Evolutionary conservation across 2,113 vertebrate genomes (phyloP), one percentile per base, ranked within the genome.

Genomic region (Zosterops pallidus): DNA sequence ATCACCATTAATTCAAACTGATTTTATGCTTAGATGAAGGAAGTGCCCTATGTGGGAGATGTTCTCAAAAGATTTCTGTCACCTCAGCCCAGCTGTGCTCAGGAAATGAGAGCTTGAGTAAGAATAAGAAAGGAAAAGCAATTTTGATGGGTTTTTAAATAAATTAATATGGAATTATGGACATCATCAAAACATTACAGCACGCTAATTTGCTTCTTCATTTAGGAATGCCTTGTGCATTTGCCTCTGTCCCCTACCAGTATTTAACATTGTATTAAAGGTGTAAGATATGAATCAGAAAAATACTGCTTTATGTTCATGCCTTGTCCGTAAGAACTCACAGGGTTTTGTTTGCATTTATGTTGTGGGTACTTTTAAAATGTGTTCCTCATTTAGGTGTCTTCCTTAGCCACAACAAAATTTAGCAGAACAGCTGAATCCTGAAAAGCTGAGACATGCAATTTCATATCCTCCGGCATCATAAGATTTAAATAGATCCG

Each of bases 331-430:
- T 42, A 37, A 78, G 28, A 84, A 24, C 3, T 65, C 35, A 5
- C 6, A 1, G 0, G 21, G 1, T 0, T 1, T 44, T 39, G 15
- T 70, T 78, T 69, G 67, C 16, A 1, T 60, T 69, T 75, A 31
- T 47, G 69, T 46, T 41, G 39, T 55, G 68, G 4, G 31, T 50
- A 46, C 11, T 53, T 76, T 53, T 71, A 1, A 31, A 56, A 42
- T 39, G 29, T 47, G 29, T 90, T 95, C 76, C 59, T 91, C 56
- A 28, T 86, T 91, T 81, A 15, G 9, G 28, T 91, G n/a, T 79
- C 89, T 88, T 90, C 49, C 56, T 89, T 50, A 84, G 67, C 56
- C 42, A 60, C 5, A 46, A 74, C 19, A 59, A 39, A 89, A 62
- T 29, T 63, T 78, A 83, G 44, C 49, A 75, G 83, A 74, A 53